Conservation (phyloP, 1,140 invertebrate species). For the Solenopsis fugax region DNA sequence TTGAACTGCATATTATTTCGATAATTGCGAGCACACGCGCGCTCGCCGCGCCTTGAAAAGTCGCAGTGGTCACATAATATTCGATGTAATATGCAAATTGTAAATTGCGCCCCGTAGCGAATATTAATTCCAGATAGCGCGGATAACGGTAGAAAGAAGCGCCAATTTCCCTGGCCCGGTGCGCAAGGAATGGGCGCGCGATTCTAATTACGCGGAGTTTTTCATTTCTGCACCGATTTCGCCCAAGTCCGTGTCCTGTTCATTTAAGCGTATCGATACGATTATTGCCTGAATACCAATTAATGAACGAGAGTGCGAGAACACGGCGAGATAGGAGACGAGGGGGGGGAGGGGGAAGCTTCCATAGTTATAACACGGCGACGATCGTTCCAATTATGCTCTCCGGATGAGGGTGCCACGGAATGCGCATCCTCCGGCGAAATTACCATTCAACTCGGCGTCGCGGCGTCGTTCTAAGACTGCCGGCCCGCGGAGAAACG, state of each 20-base stretch:
- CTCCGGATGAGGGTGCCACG: neutral
- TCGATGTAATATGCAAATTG: constrained; percentile 76
- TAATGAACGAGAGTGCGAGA: constrained; percentile 65
- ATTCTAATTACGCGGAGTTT: constrained; percentile 78
- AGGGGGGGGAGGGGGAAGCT: neutral
- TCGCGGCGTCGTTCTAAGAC: no score
- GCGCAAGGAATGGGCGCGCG: constrained; percentile 35
- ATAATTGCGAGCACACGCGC: constrained; percentile 73
- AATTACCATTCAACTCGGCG: neutral
- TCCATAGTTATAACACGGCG: neutral
- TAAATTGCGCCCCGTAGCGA: constrained; percentile 70
- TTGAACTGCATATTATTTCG: constrained; percentile 76
- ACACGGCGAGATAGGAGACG: neutral
- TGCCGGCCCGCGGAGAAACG: neutral
- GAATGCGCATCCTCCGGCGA: neutral
- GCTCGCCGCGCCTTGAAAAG: constrained; percentile 74
- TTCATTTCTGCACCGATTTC: constrained; percentile 74
- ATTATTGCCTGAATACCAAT: constrained; percentile 77
- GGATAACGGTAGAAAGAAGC: constrained; percentile 49
- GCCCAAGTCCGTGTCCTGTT: constrained; percentile 61
- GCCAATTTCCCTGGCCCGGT: constrained; percentile 17
- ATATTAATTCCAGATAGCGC: constrained; percentile 71
- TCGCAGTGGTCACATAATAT: constrained; percentile 71
- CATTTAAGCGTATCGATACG: constrained; percentile 68
- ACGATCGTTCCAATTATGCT: constrained; percentile 45